Conservation (phyloP, 2,888 invertebrate genomes). For the Rambutsinella grinnellia region DNA sequence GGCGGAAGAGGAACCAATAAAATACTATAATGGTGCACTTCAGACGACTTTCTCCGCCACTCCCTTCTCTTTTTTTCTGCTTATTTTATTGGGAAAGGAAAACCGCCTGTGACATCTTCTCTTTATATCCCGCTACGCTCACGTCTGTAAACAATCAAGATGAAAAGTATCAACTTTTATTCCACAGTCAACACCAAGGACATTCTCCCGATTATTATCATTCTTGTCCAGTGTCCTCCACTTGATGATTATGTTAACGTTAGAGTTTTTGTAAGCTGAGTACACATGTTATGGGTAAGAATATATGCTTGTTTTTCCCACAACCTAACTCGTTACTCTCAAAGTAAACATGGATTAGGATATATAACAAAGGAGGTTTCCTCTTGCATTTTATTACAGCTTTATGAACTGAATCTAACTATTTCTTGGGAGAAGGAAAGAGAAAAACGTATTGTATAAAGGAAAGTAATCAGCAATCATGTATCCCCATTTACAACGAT, state of each 20-base stretch:
- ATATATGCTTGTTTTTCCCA: background rate
- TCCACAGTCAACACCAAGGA: no score
- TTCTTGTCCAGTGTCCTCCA: background rate
- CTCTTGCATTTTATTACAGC: conserved; percentile 23
- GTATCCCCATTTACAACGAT: background rate
- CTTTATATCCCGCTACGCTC: no score
- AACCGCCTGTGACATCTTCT: no score
- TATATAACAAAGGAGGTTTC: conserved; percentile 28
- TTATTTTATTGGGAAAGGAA: no score
- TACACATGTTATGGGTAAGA: conserved; percentile 2
- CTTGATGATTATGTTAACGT: conserved; percentile 14
- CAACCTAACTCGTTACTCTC: conserved; percentile 27
- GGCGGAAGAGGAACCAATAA: no score
- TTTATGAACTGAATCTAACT: conserved; percentile 41
- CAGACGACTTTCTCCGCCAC: no score
- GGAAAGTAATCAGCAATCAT: background rate
- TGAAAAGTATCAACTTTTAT: conserved; percentile 9
- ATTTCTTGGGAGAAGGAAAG: no score
- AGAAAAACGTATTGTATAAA: no score
- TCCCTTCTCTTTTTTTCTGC: no score
- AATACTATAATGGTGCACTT: no score
- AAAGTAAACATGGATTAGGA: conserved; percentile 26
- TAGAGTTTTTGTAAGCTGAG: conserved; percentile 6
- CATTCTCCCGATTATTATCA: no score
- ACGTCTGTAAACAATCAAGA: background rate